phyloP scores from a whole-genome alignment of 2,888 invertebrate genomes.

The Plebejus anna region DNA sequence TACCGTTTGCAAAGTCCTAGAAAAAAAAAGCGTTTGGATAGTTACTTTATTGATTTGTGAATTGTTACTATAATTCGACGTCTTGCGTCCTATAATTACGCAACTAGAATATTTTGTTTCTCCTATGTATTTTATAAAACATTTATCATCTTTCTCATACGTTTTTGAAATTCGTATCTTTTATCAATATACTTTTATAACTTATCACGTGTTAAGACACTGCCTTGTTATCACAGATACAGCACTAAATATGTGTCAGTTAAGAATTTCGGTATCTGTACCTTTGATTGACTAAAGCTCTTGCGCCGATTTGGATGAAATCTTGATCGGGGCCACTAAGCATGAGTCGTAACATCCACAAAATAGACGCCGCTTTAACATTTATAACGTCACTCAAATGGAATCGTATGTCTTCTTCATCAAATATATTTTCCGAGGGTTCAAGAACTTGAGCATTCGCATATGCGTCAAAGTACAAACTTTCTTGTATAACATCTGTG shows the following conservation, averaged over 20 bases:
- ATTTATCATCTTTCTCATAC: not conserved
- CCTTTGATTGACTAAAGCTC: constrained; percentile 51
- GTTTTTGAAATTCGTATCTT: not conserved
- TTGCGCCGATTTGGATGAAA: constrained; percentile 51
- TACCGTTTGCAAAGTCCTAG: constrained; percentile 51
- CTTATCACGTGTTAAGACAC: constrained; percentile 21
- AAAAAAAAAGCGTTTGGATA: not conserved
- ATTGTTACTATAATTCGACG: not conserved
- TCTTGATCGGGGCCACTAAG: constrained; percentile 50
- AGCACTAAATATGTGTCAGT: not conserved
- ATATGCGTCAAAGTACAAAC: constrained; percentile 56
- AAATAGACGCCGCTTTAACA: constrained; percentile 59
- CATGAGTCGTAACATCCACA: constrained; percentile 54
- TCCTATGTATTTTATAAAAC: not conserved
- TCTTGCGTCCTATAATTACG: not conserved
- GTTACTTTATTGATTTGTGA: not conserved
- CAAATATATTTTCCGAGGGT: constrained; percentile 45
- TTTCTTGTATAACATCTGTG: constrained; percentile 65
- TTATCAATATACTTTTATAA: not conserved
- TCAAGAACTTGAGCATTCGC: constrained; percentile 45
- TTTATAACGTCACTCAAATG: constrained; percentile 52
- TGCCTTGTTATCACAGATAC: constrained; percentile 27
- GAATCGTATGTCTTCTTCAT: constrained; percentile 50
- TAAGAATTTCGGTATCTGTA: constrained; percentile 37
- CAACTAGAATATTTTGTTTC: not conserved